Evolutionary conservation across 1,140 invertebrate genomes (phyloP).

Genomic region (Bombus sylvicola): DNA sequence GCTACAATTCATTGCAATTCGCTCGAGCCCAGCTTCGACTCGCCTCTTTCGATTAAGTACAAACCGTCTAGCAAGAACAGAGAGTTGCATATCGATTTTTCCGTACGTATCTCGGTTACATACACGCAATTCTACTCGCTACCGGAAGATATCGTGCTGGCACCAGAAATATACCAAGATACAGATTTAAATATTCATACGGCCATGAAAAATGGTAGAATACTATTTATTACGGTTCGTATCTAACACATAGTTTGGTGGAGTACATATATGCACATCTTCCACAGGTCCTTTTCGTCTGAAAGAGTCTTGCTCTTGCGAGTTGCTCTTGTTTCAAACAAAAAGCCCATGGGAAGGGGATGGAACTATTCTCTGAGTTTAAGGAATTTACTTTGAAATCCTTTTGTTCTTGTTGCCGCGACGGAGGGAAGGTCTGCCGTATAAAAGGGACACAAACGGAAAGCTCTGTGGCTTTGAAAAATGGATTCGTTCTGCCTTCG

Average conservation of each 20-base stretch:
- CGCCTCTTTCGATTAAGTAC: not conserved
- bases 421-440: not conserved
- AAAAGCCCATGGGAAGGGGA: not conserved
- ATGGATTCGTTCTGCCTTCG: slow-evolving; percentile 16
- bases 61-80: not conserved
- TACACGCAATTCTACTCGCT: slow-evolving; percentile 2
- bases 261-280: not conserved
- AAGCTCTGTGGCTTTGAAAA: slow-evolving; percentile 24
- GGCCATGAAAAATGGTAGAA: slow-evolving; percentile 32
- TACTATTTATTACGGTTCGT: slow-evolving; percentile 28
- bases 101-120: not conserved
- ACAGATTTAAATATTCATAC: slow-evolving; percentile 47
- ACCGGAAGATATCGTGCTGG: slow-evolving; percentile 14
- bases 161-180: slow-evolving; percentile 10
- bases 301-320: not conserved
- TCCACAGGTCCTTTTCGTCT: not conserved
- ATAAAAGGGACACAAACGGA: not conserved
- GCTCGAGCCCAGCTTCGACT: not conserved
- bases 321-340: not conserved
- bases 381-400: slow-evolving; percentile 45
- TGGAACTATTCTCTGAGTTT: slow-evolving; percentile 10
- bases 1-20: not conserved
- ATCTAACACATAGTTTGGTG: not conserved
- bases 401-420: slow-evolving; percentile 17
- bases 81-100: slow-evolving; percentile 19